Evolutionary conservation across 2,888 invertebrate genomes (phyloP).

Genomic region (Cataglyphis cursor): DNA sequence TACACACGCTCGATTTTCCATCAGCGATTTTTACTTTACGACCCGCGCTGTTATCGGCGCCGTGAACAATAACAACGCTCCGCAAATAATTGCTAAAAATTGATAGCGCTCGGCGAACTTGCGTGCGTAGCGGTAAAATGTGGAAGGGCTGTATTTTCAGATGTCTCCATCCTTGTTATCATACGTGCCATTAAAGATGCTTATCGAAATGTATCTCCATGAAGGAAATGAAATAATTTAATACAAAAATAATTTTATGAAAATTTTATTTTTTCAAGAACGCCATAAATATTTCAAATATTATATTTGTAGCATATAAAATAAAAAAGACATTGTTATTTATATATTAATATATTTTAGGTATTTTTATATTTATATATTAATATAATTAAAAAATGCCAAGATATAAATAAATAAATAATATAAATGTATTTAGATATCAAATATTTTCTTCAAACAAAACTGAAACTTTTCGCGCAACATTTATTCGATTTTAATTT

Average conservation of each 20-base stretch:
- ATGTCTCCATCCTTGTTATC: neutral
- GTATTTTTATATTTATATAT: no score
- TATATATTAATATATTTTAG: no score
- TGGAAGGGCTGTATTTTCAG: neutral
- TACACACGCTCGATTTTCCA: constrained; percentile 48
- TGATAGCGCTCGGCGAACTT: constrained; percentile 39
- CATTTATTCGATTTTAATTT: neutral
- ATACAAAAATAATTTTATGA: neutral
- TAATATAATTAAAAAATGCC: neutral
- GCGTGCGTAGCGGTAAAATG: constrained; percentile 17
- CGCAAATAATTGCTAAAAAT: constrained; percentile 58
- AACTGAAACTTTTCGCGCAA: neutral
- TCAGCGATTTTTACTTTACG: constrained; percentile 39
- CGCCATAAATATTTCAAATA: no score
- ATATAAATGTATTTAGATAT: neutral
- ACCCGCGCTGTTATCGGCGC: constrained; percentile 36
- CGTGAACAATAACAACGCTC: constrained; percentile 43
- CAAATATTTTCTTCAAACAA: neutral
- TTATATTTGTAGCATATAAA: neutral
- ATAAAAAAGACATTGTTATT: neutral
- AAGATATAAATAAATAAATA: neutral
- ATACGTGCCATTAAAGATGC: neutral
- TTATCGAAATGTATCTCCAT: neutral
- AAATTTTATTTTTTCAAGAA: constrained; percentile 5
- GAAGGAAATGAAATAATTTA: neutral